phyloP scores from a whole-genome alignment of 2,888 invertebrate genomes.

The Labia minor region DNA sequence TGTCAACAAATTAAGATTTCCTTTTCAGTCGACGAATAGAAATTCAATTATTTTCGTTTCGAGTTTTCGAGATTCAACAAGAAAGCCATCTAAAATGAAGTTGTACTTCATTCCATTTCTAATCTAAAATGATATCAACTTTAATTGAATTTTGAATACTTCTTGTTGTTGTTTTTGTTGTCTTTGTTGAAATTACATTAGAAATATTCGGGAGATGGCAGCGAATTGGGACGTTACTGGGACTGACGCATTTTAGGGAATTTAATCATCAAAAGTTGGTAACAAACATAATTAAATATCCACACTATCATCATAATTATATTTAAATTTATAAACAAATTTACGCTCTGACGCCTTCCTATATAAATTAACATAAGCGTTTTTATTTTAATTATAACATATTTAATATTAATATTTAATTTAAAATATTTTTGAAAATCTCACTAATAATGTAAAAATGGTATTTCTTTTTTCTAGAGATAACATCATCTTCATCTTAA shows the following conservation, averaged over 20 bases:
- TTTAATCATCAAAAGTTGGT: conserved; percentile 1
- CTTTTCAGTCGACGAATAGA: not conserved
- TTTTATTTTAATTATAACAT: not conserved
- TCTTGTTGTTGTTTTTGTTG: conserved; percentile 1
- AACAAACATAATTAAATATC: conserved; percentile 1
- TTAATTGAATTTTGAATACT: conserved; percentile 13
- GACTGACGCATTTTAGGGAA: not conserved
- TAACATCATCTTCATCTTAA: not conserved
- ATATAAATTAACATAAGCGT: not conserved
- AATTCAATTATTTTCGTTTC: not conserved
- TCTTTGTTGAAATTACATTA: not conserved
- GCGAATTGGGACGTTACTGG: too few relatives aligned
- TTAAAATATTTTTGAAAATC: not conserved
- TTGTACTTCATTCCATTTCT: conserved; percentile 2
- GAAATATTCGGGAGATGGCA: not conserved
- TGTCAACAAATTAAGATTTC: not conserved
- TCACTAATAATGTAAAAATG: not conserved
- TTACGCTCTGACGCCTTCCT: not conserved
- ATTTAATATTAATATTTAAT: too few relatives aligned
- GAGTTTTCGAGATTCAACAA: not conserved
- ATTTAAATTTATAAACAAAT: not conserved
- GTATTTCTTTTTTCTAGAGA: not conserved
- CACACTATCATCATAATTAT: not conserved
- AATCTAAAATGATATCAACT: conserved; percentile 8
- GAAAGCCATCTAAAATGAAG: not conserved